Conservation (phyloP, 92 coral and sea anemone species). For the Umimayanthus kanabou region DNA sequence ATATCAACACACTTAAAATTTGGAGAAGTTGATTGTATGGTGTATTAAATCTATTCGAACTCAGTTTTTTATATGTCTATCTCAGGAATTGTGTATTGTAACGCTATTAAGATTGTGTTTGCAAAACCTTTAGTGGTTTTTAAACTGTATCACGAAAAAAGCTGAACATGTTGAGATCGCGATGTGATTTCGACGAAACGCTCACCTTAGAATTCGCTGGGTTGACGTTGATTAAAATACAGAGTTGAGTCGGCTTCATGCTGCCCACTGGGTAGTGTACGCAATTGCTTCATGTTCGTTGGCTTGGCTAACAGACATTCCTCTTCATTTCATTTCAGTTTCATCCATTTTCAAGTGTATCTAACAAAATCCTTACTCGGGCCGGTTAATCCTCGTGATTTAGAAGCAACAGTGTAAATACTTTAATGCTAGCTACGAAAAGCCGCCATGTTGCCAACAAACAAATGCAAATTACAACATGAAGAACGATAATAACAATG, state of each 20-base stretch:
- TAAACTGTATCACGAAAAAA: not conserved
- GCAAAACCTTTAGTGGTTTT: too few species aligned
- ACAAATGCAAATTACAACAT: conserved; percentile 30
- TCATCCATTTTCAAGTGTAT: not conserved
- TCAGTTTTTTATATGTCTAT: not conserved
- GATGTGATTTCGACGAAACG: not conserved
- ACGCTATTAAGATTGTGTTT: not conserved
- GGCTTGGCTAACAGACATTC: not conserved
- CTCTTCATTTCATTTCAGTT: not conserved
- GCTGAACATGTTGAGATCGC: not conserved
- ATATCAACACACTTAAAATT: too few species aligned
- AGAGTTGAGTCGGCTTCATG: not conserved
- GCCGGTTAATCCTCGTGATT: not conserved
- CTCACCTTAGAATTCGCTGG: not conserved
- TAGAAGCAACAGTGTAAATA: not conserved
- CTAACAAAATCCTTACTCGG: not conserved
- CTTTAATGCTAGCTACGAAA: not conserved
- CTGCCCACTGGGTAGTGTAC: not conserved
- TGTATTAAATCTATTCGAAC: not conserved
- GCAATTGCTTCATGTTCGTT: not conserved
- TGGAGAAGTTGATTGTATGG: too few species aligned
- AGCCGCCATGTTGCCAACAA: conserved; percentile 45
- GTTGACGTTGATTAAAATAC: not conserved
- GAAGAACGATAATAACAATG: conserved; percentile 4
- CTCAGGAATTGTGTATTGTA: not conserved